phyloP scores from a whole-genome alignment of 2,888 invertebrate genomes.

The Gymnocheta viridis region DNA sequence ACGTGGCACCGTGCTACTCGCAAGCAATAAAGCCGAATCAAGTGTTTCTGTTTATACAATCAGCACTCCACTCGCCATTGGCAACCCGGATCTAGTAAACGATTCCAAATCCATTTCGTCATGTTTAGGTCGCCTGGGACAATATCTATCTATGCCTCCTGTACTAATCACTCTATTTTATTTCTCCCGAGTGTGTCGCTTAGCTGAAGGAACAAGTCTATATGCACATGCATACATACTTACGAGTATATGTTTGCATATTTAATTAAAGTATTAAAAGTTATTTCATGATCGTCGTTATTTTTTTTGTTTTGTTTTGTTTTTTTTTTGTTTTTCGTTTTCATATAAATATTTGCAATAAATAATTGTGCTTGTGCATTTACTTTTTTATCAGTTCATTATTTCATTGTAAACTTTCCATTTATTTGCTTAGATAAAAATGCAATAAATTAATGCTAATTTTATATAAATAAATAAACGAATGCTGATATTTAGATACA shows the following conservation, averaged over 20 bases:
- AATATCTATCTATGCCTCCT: no score
- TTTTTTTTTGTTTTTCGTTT: no score
- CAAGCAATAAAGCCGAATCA: no score
- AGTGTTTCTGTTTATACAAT: no score
- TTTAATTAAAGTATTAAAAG: slow-evolving; percentile 30
- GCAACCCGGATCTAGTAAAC: no score
- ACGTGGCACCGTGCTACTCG: no score
- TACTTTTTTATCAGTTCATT: slow-evolving; percentile 2
- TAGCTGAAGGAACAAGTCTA: neutral
- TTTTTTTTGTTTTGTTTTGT: no score
- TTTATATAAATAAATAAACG: neutral
- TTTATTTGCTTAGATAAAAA: slow-evolving; percentile 14
- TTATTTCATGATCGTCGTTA: slow-evolving; percentile 27
- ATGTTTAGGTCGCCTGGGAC: no score
- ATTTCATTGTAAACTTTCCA: slow-evolving; percentile 25
- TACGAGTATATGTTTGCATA: slow-evolving; percentile 5
- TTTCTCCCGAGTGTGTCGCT: neutral
- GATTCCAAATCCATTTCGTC: no score
- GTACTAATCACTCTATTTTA: neutral
- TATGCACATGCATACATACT: no score
- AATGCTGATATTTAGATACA: neutral
- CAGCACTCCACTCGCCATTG: no score
- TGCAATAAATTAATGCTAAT: slow-evolving; percentile 21
- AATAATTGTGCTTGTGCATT: slow-evolving; percentile 1
- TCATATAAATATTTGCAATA: slow-evolving; percentile 13